These are phyloP conservation scores for Rhabdomys pumilio DNA, from an alignment of 2,797 vertebrate species.

Conservation along the genomic window DNA sequence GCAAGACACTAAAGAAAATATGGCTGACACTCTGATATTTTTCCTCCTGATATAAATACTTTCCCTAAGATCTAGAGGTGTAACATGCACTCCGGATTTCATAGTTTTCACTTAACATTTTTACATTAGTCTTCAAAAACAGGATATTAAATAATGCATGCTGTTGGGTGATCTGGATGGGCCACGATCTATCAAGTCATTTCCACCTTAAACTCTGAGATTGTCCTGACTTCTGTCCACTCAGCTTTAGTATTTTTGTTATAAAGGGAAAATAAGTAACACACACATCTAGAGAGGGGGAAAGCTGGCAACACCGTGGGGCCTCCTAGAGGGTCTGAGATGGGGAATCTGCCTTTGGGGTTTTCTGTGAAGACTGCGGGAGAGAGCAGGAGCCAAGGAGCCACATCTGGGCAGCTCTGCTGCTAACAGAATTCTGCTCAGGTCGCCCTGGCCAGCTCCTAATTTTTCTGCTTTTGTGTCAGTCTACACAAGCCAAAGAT, in stretches of 20 bases:
- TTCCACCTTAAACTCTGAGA: not conserved
- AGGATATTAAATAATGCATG: not conserved
- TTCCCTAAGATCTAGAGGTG: not conserved
- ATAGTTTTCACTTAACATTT: slow-evolving; percentile 54
- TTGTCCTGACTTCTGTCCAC: not conserved
- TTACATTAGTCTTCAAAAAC: slow-evolving; percentile 30
- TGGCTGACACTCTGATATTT: not conserved
- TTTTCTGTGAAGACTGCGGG: not conserved
- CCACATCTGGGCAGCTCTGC: not conserved
- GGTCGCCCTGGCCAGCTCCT: not conserved
- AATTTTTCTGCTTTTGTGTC: slow-evolving; percentile 49
- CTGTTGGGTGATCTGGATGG: not conserved
- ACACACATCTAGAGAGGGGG: not conserved
- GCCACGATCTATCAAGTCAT: not conserved
- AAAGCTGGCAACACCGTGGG: not conserved
- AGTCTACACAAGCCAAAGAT: slow-evolving; percentile 59
- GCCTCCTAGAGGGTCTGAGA: not conserved
- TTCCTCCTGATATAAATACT: slow-evolving; percentile 4
- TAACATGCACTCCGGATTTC: not conserved
- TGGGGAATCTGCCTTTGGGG: not conserved
- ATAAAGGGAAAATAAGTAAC: not conserved
- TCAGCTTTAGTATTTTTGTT: not conserved
- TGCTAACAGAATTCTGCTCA: slow-evolving; percentile 15
- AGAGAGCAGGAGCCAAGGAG: not conserved
- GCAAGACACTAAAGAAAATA: not conserved